Conservation (phyloP, 2,797 vertebrate genomes). For the Chrosomus eos region DNA sequence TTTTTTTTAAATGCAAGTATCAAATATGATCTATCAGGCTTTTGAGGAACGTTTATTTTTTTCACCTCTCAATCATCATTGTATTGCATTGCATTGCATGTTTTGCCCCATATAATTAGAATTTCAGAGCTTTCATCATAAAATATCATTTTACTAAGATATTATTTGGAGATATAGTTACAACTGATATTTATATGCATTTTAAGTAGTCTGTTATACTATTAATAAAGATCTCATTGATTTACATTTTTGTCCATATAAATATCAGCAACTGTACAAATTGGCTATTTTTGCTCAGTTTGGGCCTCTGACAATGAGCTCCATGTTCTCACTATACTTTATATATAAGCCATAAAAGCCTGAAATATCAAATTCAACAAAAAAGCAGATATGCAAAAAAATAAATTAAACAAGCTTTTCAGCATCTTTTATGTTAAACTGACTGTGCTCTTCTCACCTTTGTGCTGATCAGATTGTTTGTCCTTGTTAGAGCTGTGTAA, state of each 20-base stretch:
- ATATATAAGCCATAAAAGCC: background rate
- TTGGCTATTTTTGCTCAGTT: background rate
- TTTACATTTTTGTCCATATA: background rate
- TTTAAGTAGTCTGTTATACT: background rate
- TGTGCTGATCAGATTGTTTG: constrained; percentile 60
- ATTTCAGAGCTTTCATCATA: background rate
- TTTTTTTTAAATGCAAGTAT: too few relatives aligned
- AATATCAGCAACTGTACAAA: background rate
- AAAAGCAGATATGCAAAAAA: background rate
- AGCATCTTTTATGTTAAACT: background rate
- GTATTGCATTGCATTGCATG: too few relatives aligned
- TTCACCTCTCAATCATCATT: too few relatives aligned
- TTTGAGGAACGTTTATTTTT: too few relatives aligned
- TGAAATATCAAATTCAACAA: background rate
- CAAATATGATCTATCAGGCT: too few relatives aligned
- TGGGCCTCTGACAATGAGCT: background rate
- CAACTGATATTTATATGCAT: background rate
- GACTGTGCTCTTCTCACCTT: constrained; percentile 65
- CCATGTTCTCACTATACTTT: background rate
- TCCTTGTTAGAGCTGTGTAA: constrained; percentile 56
- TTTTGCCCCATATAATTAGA: too few relatives aligned
- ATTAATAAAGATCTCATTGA: background rate
- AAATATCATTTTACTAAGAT: background rate
- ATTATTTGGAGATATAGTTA: background rate
- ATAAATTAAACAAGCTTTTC: constrained; percentile 4